Conservation (phyloP, 2,888 invertebrate species). For the Macroteleia sp. region DNA sequence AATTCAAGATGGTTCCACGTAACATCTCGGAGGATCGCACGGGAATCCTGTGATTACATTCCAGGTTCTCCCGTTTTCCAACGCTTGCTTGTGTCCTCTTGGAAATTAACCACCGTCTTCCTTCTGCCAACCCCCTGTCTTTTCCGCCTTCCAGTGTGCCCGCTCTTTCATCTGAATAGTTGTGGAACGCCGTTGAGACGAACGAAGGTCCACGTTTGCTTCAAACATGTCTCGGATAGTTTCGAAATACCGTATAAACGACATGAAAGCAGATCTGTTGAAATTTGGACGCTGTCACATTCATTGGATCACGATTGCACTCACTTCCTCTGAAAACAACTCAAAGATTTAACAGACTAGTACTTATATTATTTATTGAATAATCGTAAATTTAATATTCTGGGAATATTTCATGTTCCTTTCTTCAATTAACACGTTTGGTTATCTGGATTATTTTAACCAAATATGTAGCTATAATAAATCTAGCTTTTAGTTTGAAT, state of each 20-base stretch:
- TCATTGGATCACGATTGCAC: slow-evolving; percentile 17
- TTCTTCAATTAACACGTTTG: too few relatives aligned
- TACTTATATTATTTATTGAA: too few relatives aligned
- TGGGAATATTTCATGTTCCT: too few relatives aligned
- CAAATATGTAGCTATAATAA: too few relatives aligned
- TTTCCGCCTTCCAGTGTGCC: slow-evolving; percentile 51
- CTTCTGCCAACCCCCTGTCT: slow-evolving; percentile 64
- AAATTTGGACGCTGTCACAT: slow-evolving; percentile 29
- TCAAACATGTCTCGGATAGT: slow-evolving; percentile 65
- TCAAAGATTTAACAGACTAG: too few relatives aligned
- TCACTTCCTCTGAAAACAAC: too few relatives aligned
- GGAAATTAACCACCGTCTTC: slow-evolving; percentile 67
- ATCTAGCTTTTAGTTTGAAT: too few relatives aligned
- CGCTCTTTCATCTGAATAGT: slow-evolving; percentile 67
- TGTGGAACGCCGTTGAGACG: slow-evolving; percentile 64
- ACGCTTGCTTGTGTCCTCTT: slow-evolving; percentile 62
- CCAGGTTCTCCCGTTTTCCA: slow-evolving; percentile 72
- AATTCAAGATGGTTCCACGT: slow-evolving; percentile 81
- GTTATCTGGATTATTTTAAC: too few relatives aligned
- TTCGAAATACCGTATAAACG: slow-evolving; percentile 60
- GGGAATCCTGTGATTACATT: slow-evolving; percentile 84
- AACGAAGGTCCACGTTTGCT: slow-evolving; percentile 56
- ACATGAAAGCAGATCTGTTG: slow-evolving; percentile 42
- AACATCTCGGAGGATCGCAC: slow-evolving; percentile 80
- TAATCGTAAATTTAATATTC: too few relatives aligned